Evolutionary conservation across 1,140 invertebrate species (phyloP), one percentile per base, ranked within the genome.

Genomic region (Gryon sp.): DNA sequence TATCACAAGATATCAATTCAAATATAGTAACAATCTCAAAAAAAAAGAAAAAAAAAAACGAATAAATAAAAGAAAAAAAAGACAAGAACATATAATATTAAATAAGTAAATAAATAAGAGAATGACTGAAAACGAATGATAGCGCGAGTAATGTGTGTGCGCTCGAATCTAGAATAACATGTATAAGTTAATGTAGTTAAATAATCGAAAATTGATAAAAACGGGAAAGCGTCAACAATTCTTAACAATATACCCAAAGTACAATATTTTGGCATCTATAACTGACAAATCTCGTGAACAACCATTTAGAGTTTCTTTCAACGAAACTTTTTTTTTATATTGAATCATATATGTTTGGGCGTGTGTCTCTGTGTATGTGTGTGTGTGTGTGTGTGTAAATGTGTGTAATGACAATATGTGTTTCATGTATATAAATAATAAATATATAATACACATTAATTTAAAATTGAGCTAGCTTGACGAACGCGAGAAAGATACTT

Each of bases 171-270:
- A 72, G 48, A 66, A 78, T 48, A 62, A 55, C 53, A 28, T 65
- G 77, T 73, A 78, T 34, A 77, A 76, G 78, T 76, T 75, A 66
- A 82, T 82, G 81, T 77, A 77, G 82, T 82, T 80, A 73, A 83
- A 84, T 82, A 59, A 80, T 79, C 81, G 84, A 86, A 84, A 84
- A 80, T 86, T 77, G 80, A 85, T 85, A 85, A 84, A 83, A 86
- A 83, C 78, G 84, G 81, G 81, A 73, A 78, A 85, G 78, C 78
- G 80, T 85, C 84, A 87, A 87, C 86, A 87, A 83, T 82, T 63
- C 76, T 79, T 86, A 87, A 85, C 83, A 86, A 84, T 84, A 80
- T 82, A 76, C 78, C 81, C 76, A 82, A 84, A 82, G 79, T 82
- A 86, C 77, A 83, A 81, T 81, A 82, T 80, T 68, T 82, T 77